Base-by-base conservation (phyloP, 2,888 invertebrate genomes). In the Drosophila siamana region DNA sequence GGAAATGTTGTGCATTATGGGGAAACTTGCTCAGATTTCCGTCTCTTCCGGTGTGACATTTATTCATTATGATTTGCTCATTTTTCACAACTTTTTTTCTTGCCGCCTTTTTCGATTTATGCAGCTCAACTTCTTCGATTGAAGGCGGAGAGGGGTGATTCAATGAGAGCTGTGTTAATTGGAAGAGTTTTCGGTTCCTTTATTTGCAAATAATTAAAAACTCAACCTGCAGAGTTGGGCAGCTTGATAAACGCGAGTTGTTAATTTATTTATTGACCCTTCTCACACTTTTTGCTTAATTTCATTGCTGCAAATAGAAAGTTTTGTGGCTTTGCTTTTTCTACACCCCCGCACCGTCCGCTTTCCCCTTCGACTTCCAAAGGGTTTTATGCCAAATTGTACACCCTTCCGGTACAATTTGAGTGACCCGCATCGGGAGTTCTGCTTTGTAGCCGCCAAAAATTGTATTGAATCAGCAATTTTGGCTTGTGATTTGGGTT, bases 1-100 rank as follows among this genome's bases (percentile, higher is more conserved):
- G 85, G 87, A 88, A 88, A 79, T 78, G 88, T 69, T 74, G 67
- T 36, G 68, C 68, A 74, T 85, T 79, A 82, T 80, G 69, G 54
- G 46, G 46, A 66, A 78, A 74, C 67, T 78, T 70, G 80, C 65
- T 52, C 59, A 74, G 76, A 70, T 86, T 86, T 86, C 84, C 88
- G 73, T 48, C 72, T 66, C 74, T 86, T 86, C 85, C 88, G 88
- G 87, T 84, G 81, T 79, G 88, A 85, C 88, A 88, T 86, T 85
- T 86, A 85, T 84, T 85, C 77, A 88, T 85, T 86, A 86, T 86
- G 88, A 86, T 88, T 87, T 88, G 76, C 72, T 76, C 82, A 76
- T 74, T 81, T 88, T 69, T 63, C 46, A 57, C 33, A 56, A 47
- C 28, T 50, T 62, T 63, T 74, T 65, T 69, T n/a, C n/a, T 26